Evolutionary conservation across 2,797 vertebrate genomes (phyloP), one percentile per base, ranked within the genome.

Genomic region (Pangasius macronema): DNA sequence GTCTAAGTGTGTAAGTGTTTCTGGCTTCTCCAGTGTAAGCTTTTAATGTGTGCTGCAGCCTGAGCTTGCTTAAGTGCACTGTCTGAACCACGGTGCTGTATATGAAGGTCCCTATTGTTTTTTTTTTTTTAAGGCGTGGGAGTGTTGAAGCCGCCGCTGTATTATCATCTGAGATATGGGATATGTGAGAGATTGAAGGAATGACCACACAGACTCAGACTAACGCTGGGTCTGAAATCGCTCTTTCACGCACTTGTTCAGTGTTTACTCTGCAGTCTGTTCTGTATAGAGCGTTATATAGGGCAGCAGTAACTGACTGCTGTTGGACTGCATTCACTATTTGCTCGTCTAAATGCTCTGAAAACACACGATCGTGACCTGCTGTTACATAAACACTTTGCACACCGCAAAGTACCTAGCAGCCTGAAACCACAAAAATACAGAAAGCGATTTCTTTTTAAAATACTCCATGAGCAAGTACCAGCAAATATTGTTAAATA

Each of bases 181-280:
- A 80, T 81, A n/a, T 59, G 67, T 53, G 87, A 88, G 86, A 92
- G 85, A 80, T 63, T 77, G 90, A 90, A 95, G 89, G 92, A 92
- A 93, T 92, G 92, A 92, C 87, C 85, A 82, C 27, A 36, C 36
- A 61, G 57, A 39, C 27, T 36, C 6, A 53, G 16, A 46, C 39
- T 63, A 27, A 39, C 1, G 18, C 81, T 33, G 14, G 30, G 63
- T 83, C 42, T 82, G n/a, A 53, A 83, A 68, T 51, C 7, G 3
- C 46, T 22, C 42, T 67, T 67, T 67, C n/a, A 33, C 81, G 33
- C 20, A 53, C 65, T 36, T 36, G n/a, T 68, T 68, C 63, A 83
- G 53, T 83, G 53, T 68, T 70, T 68, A 53, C 82, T 68, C 11
- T 70, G 36, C 6, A 55, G 65, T 16, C 27, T 53, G n/a, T 24